Conservation (phyloP, 1,140 invertebrate genomes). For the Tyrophagus putrescentiae region DNA sequence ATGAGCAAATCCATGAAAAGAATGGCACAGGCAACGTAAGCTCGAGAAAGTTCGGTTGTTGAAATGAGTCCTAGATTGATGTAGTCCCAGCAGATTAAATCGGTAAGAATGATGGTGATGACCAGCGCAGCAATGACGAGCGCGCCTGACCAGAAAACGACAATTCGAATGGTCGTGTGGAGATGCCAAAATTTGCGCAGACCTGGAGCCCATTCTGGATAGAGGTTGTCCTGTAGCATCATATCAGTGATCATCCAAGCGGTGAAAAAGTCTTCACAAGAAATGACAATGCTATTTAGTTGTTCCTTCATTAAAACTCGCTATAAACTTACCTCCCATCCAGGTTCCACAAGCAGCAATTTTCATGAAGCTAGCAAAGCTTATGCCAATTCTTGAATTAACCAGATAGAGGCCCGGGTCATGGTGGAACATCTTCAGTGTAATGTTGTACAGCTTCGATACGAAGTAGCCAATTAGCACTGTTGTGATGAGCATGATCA, state of each 20-base stretch:
- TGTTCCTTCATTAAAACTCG: background rate
- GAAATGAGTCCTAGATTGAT: constrained; percentile 38
- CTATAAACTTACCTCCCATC: constrained; percentile 39
- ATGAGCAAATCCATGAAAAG: constrained; percentile 44
- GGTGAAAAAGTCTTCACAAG: constrained; percentile 34
- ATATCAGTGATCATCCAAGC: constrained; percentile 44
- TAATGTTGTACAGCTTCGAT: constrained; percentile 40
- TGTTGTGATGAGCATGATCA: constrained; percentile 41
- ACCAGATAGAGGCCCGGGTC: constrained; percentile 33
- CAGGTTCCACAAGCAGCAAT: constrained; percentile 42
- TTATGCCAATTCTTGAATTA: constrained; percentile 34
- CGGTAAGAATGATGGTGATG: constrained; percentile 40
- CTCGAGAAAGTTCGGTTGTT: constrained; percentile 41
- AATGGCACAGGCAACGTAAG: constrained; percentile 43
- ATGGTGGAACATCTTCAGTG: constrained; percentile 35
- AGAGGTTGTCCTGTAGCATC: constrained; percentile 44
- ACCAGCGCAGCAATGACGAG: constrained; percentile 36
- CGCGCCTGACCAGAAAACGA: constrained; percentile 40
- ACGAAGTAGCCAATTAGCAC: constrained; percentile 40
- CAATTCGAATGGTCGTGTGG: constrained; percentile 36
- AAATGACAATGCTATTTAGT: background rate
- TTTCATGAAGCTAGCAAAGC: constrained; percentile 40
- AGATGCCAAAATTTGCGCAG: constrained; percentile 25
- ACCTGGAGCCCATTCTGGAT: constrained; percentile 30
- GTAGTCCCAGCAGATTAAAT: constrained; percentile 34